Evolutionary conservation across 2,888 invertebrate genomes (phyloP).

Genomic region (Cheilosia pagana): DNA sequence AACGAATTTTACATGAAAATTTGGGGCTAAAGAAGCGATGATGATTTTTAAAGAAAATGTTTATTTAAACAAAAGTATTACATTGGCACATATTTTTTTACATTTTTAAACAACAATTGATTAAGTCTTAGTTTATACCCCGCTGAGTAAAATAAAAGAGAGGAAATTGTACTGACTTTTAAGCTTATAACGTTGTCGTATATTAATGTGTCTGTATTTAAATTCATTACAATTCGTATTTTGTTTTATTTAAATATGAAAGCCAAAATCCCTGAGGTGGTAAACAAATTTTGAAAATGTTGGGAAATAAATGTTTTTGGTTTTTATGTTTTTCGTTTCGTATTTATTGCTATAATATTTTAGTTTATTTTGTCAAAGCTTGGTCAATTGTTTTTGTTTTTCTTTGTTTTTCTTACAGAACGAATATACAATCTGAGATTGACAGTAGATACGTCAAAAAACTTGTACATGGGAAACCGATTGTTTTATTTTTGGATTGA

Average conservation of each 20-base stretch:
- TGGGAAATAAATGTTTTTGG: slow-evolving; percentile 41
- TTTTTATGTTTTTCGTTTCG: slow-evolving; percentile 26
- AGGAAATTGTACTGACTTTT: slow-evolving; percentile 65
- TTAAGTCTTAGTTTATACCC: slow-evolving; percentile 59
- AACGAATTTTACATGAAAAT: slow-evolving; percentile 14
- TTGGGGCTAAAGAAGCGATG: slow-evolving; percentile 55
- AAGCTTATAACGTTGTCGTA: slow-evolving; percentile 38
- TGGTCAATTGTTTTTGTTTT: slow-evolving; percentile 57
- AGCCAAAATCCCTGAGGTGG: slow-evolving; percentile 75
- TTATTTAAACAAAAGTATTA: slow-evolving; percentile 51
- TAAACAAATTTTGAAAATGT: slow-evolving; percentile 56
- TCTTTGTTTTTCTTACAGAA: slow-evolving; percentile 27
- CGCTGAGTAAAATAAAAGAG: slow-evolving; percentile 39
- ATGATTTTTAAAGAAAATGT: slow-evolving; percentile 19
- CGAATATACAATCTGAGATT: slow-evolving; percentile 50
- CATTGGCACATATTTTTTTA: slow-evolving; percentile 65
- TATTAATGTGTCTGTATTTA: slow-evolving; percentile 30
- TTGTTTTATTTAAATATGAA: slow-evolving; percentile 60
- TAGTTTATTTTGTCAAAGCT: slow-evolving; percentile 44
- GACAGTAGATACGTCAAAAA: slow-evolving; percentile 61
- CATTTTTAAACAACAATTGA: slow-evolving; percentile 36
- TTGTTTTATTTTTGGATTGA: slow-evolving; percentile 53
- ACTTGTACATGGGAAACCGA: slow-evolving; percentile 73
- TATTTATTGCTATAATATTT: slow-evolving; percentile 35
- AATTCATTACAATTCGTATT: slow-evolving; percentile 28